A percentile compares a stretch with the other conserved stretches of the same genome.
Conservation (phyloP, 2,113 vertebrate genomes). For the Alethe castanea region DNA sequence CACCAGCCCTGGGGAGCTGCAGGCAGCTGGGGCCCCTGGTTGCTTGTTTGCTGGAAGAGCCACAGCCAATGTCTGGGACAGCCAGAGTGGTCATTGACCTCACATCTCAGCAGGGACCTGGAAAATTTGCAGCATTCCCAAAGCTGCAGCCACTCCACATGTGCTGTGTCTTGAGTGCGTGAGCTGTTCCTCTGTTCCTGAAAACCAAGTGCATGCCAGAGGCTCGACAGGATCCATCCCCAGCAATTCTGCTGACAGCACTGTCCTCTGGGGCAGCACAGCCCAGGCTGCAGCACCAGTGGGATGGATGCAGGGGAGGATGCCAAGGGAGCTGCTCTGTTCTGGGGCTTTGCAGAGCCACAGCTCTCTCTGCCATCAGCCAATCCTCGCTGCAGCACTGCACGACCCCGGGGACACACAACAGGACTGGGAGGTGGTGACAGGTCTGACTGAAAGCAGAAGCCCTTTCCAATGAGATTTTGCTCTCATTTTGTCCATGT, state of each 20-base stretch:
- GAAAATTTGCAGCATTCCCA: neutral
- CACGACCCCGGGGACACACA: neutral
- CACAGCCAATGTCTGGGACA: neutral
- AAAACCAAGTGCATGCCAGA: neutral
- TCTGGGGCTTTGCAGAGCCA: neutral
- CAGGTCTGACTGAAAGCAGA: conserved; percentile 16
- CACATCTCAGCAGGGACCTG: neutral
- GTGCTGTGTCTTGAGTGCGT: neutral
- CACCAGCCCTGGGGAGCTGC: neutral
- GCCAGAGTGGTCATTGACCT: neutral
- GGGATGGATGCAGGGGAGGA: neutral
- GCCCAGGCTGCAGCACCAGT: neutral
- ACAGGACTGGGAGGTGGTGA: neutral
- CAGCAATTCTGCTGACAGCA: neutral
- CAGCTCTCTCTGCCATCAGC: neutral
- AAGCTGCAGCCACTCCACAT: neutral
- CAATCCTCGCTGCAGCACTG: rapidly evolving
- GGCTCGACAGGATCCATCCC: neutral
- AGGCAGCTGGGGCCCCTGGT: neutral
- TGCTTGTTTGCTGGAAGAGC: neutral
- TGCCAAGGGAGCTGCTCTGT: rapidly evolving
- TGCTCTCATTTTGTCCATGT: neutral
- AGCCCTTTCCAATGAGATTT: neutral
- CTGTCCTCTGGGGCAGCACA: neutral
- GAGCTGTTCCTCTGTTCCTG: neutral